Evolutionary conservation across 2,888 invertebrate species (phyloP), one percentile per base, ranked within the genome.

Genomic region (Hermodice carunculata): DNA sequence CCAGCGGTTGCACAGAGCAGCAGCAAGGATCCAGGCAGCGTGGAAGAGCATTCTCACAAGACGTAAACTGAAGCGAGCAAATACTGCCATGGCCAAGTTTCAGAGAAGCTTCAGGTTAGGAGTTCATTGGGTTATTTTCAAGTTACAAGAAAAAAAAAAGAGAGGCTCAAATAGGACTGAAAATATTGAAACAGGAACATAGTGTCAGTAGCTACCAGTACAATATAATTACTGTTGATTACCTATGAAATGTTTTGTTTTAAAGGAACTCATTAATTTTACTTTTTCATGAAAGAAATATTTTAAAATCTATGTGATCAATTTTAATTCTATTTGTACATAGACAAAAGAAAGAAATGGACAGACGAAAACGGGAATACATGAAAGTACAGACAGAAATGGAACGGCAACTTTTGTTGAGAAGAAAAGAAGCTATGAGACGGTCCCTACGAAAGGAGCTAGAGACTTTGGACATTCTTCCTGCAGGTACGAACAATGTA

Each of bases 101-200:
- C 85, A 85, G 62, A 76, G 76, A 61, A 75, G 73, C 14, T 85
- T 79, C 74, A 81, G 83, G 84, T 84, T n/a, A n/a, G n/a, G n/a
- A n/a, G n/a, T n/a, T n/a, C n/a, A n/a, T n/a, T n/a, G n/a, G n/a
- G n/a, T n/a, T n/a, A n/a, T n/a, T n/a, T n/a, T n/a, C n/a, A n/a
- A n/a, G n/a, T n/a, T n/a, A n/a, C n/a, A n/a, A n/a, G n/a, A n/a
- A n/a, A n/a, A n/a, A n/a, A n/a, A n/a, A n/a, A n/a, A n/a, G n/a
- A n/a, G n/a, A n/a, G n/a, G n/a, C n/a, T n/a, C n/a, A n/a, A n/a
- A n/a, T n/a, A n/a, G n/a, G n/a, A n/a, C n/a, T n/a, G n/a, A n/a
- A n/a, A n/a, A n/a, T n/a, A n/a, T n/a, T n/a, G n/a, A n/a, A n/a
- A n/a, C n/a, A n/a, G n/a, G n/a, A n/a, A n/a, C n/a, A n/a, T n/a